Base-by-base conservation (phyloP, 2,888 invertebrate genomes). In the Chromoteleia sp. region DNA sequence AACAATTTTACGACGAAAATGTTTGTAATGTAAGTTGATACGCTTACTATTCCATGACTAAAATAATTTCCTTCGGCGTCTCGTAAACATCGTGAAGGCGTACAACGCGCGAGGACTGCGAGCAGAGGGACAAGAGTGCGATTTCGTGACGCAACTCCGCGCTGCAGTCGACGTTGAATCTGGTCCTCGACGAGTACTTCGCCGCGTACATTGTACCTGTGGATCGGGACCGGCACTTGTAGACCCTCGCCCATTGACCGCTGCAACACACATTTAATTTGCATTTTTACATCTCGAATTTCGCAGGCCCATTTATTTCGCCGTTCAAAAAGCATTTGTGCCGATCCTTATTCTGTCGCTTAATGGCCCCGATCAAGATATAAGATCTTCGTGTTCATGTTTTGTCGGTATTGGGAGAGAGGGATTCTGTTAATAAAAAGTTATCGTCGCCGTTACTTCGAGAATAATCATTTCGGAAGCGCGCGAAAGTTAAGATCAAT, bases 241-340 rank as follows among this genome's bases (percentile, higher is more conserved):
- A 96, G 84, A 99, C 98, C 85, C 97, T 97, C 65, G 98, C 98
- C 93, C 98, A 99, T 93, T 98, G 98, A 79, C 99, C 99, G 92
- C 99, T 98, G 95, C 36, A 95, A 94, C 85, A 85, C 84, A 76
- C 84, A 70, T 59, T 79, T 67, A 29, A 67, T 73, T 79, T 74
- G 45, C 65, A 74, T 76, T 68, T 76, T 68, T 68, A 56, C 75
- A 59, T 58, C 59, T 59, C 41, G 17, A 2, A 1, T 48, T 67
- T 59, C 25, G 39, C 50, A 17, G 25, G 12, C 8, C 54, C 59
- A 73, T 61, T 73, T 73, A 73, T 61, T 61, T 54, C 29, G 61
- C 30, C 30, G 50, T 39, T 39, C 8, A n/a, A 43, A 45, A 43
- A 25, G 29, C 50, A 59, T 30, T 63, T 41, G 21, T 12, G 41